phyloP scores from a whole-genome alignment of 2,113 vertebrate genomes.

The Globicephala melas region DNA sequence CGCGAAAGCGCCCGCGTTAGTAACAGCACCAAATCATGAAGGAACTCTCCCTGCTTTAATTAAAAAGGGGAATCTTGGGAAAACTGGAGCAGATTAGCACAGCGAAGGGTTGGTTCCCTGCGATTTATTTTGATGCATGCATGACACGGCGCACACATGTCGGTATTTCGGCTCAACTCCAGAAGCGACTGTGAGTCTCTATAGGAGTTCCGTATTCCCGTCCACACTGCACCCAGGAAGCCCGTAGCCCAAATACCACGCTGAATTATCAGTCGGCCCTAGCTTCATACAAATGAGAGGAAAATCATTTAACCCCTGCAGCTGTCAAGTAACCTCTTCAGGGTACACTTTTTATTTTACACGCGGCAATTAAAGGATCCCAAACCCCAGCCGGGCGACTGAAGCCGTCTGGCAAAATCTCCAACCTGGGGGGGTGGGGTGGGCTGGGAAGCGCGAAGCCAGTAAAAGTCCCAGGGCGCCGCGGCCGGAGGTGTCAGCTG shows the following conservation, averaged over 20 bases:
- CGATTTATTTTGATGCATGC: constrained; percentile 60
- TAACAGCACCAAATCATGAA: constrained; percentile 57
- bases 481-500: constrained; percentile 26
- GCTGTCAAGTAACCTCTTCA: constrained; percentile 60
- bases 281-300: constrained; percentile 19
- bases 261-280: neutral
- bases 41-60: constrained; percentile 56
- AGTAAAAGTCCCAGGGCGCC: constrained; percentile 51
- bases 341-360: constrained; percentile 68
- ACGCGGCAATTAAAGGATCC: constrained; percentile 54
- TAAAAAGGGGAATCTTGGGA: constrained; percentile 60
- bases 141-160: neutral
- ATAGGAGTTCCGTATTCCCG: neutral
- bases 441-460: neutral
- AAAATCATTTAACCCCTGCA: constrained; percentile 34
- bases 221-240: constrained; percentile 5
- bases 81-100: constrained; percentile 64
- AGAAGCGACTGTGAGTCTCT: neutral
- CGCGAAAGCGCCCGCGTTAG: neutral
- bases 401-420: constrained; percentile 28
- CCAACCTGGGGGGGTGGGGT: constrained; percentile 20
- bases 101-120: constrained; percentile 45
- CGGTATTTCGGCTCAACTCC: neutral
- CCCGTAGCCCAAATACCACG: neutral
- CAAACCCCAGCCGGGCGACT: constrained; percentile 34